Evolutionary conservation across 2,113 vertebrate species (phyloP), one percentile per base, ranked within the genome.

Genomic region (Spizaetus ornatus): DNA sequence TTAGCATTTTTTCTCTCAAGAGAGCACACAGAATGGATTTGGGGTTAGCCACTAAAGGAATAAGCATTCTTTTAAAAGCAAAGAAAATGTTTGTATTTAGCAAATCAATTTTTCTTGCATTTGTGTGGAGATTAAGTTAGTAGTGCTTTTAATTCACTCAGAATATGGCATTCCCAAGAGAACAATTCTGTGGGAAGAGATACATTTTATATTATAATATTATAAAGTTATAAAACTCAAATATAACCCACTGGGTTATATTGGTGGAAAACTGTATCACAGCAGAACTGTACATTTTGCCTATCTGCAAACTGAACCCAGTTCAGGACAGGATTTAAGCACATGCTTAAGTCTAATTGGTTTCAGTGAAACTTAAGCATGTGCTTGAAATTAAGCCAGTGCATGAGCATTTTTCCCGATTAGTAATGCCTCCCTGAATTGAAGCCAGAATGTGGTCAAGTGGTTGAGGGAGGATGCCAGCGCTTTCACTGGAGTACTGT

Each of bases 71-170:
- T 92, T 90, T 78, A 71, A 95, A 96, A 93, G 96, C 87, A 86
- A 96, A 94, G 65, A 79, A 97, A 92, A 90, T 42, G 21, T 86
- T 72, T 84, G 80, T 70, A 78, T 95, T 96, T 95, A 97, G 79
- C 90, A 95, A 97, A 96, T 97, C 93, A 79, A 86, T 97, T 97
- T 98, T 95, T 96, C 96, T 96, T 97, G 26, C 79, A 52, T 94
- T 70, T 90, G 85, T 79, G 88, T 77, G 86, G 82, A 96, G 96
- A 96, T 97, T 71, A 96, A 93, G 72, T 91, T 93, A 72, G 38
- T 48, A 56, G 47, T 95, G 87, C 88, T 93, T 91, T 96, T 96
- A 95, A 95, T 93, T 96, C 93, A 59, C 73, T 93, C 93, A 66
- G 92, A 97, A 95, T 94, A 96, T 90, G 77, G 48, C 65, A 58